Base-by-base conservation (phyloP, 2,888 invertebrate genomes). In the Metopia argyrocephala region DNA sequence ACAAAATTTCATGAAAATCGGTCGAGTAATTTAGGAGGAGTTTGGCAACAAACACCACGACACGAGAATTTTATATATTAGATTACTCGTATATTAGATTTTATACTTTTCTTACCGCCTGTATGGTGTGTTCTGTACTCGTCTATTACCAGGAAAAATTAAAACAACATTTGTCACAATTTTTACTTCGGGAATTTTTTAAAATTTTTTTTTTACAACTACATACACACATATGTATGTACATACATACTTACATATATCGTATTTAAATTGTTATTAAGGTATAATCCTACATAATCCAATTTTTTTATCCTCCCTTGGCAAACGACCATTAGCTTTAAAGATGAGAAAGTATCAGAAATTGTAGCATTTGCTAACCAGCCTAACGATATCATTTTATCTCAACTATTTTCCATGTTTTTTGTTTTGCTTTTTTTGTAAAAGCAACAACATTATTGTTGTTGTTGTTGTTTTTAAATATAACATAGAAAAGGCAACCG, bases 261-360 rank as follows among this genome's bases (percentile, higher is more conserved):
- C 23, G 18, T 62, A 28, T 64, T 64, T 65, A 28, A 66, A 54
- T 15, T 15, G 52, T 52, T 54, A 45, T 38, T 27, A 46, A 57
- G 27, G 56, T 68, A n/a, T n/a, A n/a, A n/a, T n/a, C n/a, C n/a
- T n/a, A n/a, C 15, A 27, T 61, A 76, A 69, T 69, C 23, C 62
- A 50, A 59, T 62, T 48, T 9, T 28, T 56, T 50, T n/a, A n/a
- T n/a, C n/a, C n/a, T 38, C 38, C 31, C 62, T 69, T 48, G 46
- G 62, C 25, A 52, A 78, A 69, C 18, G 27, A 57, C 20, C 62
- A 69, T 62, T 69, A 54, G 52, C 27, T 21, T 54, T 12, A 27
- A 66, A 25, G 50, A 59, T 20, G 48, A 38, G 12, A 65, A 3
- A 56, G 15, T 54, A 64, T 27, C 71, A 71, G n/a, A n/a, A n/a